Evolutionary conservation across 2,113 vertebrate species (phyloP), one percentile per base, ranked within the genome.

Genomic region (Glaucomys volans): DNA sequence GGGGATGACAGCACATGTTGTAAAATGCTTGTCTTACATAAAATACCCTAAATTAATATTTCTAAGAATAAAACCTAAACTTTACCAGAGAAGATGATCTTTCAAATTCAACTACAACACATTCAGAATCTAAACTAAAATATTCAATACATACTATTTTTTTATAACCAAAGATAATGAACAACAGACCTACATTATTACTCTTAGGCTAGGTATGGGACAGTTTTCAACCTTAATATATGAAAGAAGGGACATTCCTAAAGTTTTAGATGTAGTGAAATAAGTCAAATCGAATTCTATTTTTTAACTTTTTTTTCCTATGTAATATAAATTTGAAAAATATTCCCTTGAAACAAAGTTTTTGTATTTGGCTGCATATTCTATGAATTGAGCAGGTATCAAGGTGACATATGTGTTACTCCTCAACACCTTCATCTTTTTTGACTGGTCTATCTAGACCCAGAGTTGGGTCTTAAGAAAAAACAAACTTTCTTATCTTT

Each of bases 21-120:
- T 62, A 54, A 82, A 91, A 93, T 37, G 74, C 14, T 57, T 92
- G 35, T 64, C 24, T 95, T 93, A 62, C 8, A 92, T 18, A 76
- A 69, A 42, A 26, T 5, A 59, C 9, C n/a, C 10, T 94, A 90
- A 93, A 69, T 82, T 5, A 79, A 20, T 71, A 30, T 17, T 52
- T 86, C 24, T 71, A 35, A 72, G 54, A 77, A 64, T 64, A 71
- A 90, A 80, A 52, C 2, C 26, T 67, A 50, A 74, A 83, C 67
- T 83, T 86, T 91, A 76, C 79, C 8, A 59, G 50, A 92, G 75
- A 72, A 83, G 42, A 20, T 54, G 57, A 50, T 87, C 87, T 28
- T 77, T 69, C 14, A 71, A 81, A 87, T 76, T 74, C 8, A 32
- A 69, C 44, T 72, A 35, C 1, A 59, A 35, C 13, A 74, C 6